Conservation (phyloP, 2,888 invertebrate genomes). For the Lamellibrachia columna region DNA sequence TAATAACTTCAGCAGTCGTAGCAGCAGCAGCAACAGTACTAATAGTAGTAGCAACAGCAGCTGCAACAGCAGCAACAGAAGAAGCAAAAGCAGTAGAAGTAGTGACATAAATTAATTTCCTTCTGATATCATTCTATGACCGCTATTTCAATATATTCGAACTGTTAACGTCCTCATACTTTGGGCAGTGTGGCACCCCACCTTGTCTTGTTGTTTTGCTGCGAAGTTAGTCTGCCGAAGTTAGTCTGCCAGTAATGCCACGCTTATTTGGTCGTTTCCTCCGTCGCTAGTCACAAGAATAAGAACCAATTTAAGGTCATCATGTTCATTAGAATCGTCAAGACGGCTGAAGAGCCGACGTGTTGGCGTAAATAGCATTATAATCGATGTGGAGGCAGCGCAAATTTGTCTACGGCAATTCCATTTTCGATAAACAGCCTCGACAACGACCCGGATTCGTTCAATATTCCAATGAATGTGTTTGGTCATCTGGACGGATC, state of each 20-base stretch:
- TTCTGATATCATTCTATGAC: not conserved
- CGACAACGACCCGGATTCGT: not conserved
- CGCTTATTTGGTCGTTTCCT: not conserved
- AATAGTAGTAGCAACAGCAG: not conserved
- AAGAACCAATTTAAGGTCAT: not conserved
- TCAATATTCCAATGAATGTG: slow-evolving; percentile 6
- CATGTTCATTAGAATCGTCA: not conserved
- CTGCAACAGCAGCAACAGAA: not conserved
- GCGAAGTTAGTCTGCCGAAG: not conserved
- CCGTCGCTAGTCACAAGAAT: not conserved
- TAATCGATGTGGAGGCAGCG: slow-evolving; percentile 8
- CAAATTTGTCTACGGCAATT: slow-evolving; percentile 10
- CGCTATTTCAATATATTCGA: not conserved
- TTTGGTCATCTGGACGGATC: not conserved
- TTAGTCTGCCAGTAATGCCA: not conserved
- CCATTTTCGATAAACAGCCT: not conserved
- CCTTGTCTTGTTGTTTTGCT: not conserved
- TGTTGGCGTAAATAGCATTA: not conserved
- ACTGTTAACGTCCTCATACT: not conserved
- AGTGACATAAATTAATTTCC: too few species aligned
- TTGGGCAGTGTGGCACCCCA: not conserved
- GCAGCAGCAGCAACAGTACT: not conserved
- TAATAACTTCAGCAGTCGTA: not conserved
- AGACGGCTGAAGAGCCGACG: not conserved
- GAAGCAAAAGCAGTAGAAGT: too few species aligned